Evolutionary conservation across 2,888 invertebrate genomes (phyloP).

Genomic region (Leptarthrus brevirostris): DNA sequence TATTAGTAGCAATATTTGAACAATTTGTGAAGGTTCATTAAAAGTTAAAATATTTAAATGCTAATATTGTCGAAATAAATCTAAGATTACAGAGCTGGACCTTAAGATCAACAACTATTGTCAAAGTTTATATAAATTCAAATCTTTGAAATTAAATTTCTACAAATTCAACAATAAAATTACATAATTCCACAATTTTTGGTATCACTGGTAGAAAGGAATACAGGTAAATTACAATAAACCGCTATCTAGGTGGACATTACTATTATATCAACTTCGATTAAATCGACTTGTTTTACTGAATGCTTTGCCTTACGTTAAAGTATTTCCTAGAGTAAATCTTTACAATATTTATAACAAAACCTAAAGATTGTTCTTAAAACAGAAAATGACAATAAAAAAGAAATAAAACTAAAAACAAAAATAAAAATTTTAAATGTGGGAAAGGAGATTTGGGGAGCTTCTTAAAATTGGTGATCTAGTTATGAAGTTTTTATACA

Average conservation of each 20-base stretch:
- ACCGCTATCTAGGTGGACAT: slow-evolving; percentile 19
- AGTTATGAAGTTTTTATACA: slow-evolving; percentile 79
- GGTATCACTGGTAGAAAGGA: slow-evolving; percentile 29
- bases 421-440: not conserved
- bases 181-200: slow-evolving; percentile 1
- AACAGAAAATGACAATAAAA: slow-evolving; percentile 36
- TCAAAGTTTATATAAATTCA: not conserved
- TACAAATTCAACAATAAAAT: slow-evolving; percentile 13
- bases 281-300: slow-evolving; percentile 21
- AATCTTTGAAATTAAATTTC: not conserved
- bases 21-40: not conserved
- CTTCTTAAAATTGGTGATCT: slow-evolving; percentile 45
- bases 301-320: slow-evolving; percentile 19
- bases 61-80: not conserved
- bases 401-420: slow-evolving; percentile 1
- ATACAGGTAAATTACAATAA: not conserved
- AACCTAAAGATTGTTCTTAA: slow-evolving; percentile 28
- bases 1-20: slow-evolving; percentile 22
- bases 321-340: slow-evolving; percentile 19
- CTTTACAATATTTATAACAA: slow-evolving; percentile 43
- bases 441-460: not conserved
- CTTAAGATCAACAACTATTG: not conserved
- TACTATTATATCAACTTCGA: slow-evolving; percentile 10
- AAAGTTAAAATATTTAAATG: not conserved
- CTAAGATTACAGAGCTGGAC: not conserved